Evolutionary conservation across 1,140 invertebrate genomes (phyloP).

Genomic region (Drosophila elegans): DNA sequence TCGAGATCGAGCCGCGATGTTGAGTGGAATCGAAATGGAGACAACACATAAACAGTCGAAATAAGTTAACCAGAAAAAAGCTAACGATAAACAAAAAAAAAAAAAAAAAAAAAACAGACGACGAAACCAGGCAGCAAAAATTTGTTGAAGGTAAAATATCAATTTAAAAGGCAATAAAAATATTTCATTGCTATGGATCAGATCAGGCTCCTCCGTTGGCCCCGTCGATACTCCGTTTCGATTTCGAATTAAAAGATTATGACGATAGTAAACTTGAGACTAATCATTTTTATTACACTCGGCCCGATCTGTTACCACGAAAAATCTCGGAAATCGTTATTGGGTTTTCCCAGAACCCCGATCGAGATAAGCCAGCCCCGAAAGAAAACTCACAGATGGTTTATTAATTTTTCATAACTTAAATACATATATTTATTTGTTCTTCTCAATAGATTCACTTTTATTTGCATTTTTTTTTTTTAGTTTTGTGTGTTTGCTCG

Average conservation of each 20-base stretch:
- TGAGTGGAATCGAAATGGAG: conserved; percentile 22
- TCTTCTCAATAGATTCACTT: conserved; percentile 54
- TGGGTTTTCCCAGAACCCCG: conserved; percentile 55
- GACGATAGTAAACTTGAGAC: conserved; percentile 83
- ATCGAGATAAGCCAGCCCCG: conserved; percentile 45
- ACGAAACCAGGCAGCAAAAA: conserved; percentile 61
- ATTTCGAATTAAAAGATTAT: conserved; percentile 83
- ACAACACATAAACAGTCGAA: conserved; percentile 14
- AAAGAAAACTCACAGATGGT: conserved; percentile 41
- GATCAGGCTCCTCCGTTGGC: conserved; percentile 28
- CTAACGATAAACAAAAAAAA: conserved; percentile 26
- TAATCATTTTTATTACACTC: conserved; percentile 81
- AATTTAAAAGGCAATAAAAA: conserved; percentile 80
- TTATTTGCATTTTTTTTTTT: conserved; percentile 46
- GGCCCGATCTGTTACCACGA: conserved; percentile 60
- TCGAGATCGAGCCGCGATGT: conserved; percentile 30
- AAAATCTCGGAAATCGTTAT: conserved; percentile 42
- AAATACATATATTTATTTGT: conserved; percentile 75
- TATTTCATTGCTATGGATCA: conserved; percentile 63
- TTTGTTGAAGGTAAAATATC: conserved; percentile 76
- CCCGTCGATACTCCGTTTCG: conserved; percentile 73
- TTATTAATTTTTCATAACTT: conserved; percentile 84
- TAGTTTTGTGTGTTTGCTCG: conserved; percentile 27
- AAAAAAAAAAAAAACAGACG: conserved; percentile 14
- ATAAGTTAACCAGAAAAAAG: conserved; percentile 48